Conservation (phyloP, 2,113 vertebrate species). For the Alligator sinensis region DNA sequence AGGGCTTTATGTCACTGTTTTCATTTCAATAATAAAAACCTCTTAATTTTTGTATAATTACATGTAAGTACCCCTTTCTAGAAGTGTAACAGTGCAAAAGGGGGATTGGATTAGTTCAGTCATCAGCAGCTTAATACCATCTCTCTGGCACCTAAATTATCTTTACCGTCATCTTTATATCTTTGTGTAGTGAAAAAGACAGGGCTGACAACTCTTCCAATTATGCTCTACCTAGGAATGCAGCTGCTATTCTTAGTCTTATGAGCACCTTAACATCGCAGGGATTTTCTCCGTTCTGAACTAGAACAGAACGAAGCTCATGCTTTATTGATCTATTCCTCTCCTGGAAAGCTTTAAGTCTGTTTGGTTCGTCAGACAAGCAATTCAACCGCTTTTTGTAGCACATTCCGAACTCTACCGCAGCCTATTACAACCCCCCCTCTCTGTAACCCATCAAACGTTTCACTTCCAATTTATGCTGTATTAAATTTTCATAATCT, state of each 20-base stretch:
- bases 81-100: background rate
- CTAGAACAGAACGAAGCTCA: background rate
- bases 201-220: accelerated
- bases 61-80: background rate
- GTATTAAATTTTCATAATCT: background rate
- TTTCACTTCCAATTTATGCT: background rate
- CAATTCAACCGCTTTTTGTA: background rate
- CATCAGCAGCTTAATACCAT: background rate
- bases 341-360: slow-evolving; percentile 2
- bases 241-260: background rate
- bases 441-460: background rate
- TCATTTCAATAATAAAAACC: background rate
- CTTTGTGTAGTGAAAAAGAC: background rate
- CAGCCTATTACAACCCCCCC: background rate
- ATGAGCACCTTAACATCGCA: background rate
- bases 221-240: background rate
- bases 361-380: slow-evolving; percentile 22
- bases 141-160: background rate
- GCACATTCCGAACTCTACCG: background rate
- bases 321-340: background rate
- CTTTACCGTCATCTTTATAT: background rate
- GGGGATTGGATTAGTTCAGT: background rate
- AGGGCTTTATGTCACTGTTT: background rate
- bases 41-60: background rate
- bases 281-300: background rate